phyloP scores from a whole-genome alignment of 2,797 vertebrate genomes.

The Ammospiza maritima region DNA sequence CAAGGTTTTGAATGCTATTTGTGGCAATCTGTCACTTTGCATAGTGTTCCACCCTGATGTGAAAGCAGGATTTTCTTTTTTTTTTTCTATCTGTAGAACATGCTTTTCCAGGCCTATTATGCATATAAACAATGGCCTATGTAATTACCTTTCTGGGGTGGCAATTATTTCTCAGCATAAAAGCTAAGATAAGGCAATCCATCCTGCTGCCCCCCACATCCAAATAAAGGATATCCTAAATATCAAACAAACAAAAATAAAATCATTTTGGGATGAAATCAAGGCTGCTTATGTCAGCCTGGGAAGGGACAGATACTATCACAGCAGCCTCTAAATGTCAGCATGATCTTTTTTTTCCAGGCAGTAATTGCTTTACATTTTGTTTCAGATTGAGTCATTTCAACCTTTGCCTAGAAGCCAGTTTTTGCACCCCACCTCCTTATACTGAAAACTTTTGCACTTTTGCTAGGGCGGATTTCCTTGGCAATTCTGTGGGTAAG shows the following conservation, averaged over 20 bases:
- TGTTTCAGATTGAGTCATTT: conserved; percentile 69
- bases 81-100: conserved; percentile 66
- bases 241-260: conserved; percentile 47
- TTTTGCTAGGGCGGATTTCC: conserved; percentile 64
- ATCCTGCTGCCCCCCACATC: background rate
- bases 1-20: conserved; percentile 67
- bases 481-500: conserved; percentile 60
- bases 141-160: conserved; percentile 81
- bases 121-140: conserved; percentile 79
- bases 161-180: conserved; percentile 78
- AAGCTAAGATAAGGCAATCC: conserved; percentile 68
- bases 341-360: conserved; percentile 20
- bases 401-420: conserved; percentile 67
- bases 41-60: conserved; percentile 68
- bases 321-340: conserved; percentile 64
- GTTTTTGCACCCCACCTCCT: conserved; percentile 60
- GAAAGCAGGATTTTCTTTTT: conserved; percentile 67
- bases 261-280: conserved; percentile 74
- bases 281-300: conserved; percentile 70
- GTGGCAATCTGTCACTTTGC: conserved; percentile 74
- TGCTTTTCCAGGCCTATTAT: conserved; percentile 77
- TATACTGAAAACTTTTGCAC: conserved; percentile 59
- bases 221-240: background rate
- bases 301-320: conserved; percentile 74
- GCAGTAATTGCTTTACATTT: conserved; percentile 70